Evolutionary conservation across 1,140 invertebrate species (phyloP).

Genomic region (Ceratina australensis): DNA sequence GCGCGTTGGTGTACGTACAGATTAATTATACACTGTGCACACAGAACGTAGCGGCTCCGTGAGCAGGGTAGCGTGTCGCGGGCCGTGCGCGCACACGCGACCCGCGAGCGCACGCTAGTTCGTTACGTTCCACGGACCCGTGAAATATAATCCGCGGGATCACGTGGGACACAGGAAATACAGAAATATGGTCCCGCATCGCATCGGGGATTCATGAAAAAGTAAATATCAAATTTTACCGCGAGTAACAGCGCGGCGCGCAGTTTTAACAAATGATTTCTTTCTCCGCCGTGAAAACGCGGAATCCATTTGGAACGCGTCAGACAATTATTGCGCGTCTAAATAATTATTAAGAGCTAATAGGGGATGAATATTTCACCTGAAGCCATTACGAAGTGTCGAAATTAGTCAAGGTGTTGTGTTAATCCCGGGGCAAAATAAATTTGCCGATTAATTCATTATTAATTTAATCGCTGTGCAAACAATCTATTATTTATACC

Average conservation of each 20-base stretch:
- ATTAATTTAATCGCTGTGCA: slow-evolving; percentile 6
- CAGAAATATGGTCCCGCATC: not conserved
- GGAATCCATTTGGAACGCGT: too few species aligned
- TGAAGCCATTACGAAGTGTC: too few species aligned
- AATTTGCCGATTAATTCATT: not conserved
- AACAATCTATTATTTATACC: not conserved
- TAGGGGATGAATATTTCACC: too few species aligned
- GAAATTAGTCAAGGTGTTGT: too few species aligned
- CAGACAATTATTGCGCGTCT: too few species aligned
- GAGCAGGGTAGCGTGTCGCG: slow-evolving; percentile 12
- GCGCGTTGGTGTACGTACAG: slow-evolving; percentile 10
- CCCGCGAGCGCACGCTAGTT: not conserved
- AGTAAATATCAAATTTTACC: not conserved
- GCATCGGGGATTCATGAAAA: not conserved
- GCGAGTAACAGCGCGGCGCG: not conserved
- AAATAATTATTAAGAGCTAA: too few species aligned
- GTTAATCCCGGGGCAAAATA: too few species aligned
- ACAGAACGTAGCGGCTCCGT: slow-evolving; percentile 34
- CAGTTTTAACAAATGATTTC: not conserved
- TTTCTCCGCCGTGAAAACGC: too few species aligned
- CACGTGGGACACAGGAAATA: not conserved
- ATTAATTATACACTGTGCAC: slow-evolving; percentile 33
- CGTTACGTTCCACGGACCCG: not conserved
- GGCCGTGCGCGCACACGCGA: slow-evolving; percentile 1
- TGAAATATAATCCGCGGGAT: slow-evolving; percentile 1